Base-by-base conservation (phyloP, 2,888 invertebrate genomes). In the Pandemis cinnamomeana region DNA sequence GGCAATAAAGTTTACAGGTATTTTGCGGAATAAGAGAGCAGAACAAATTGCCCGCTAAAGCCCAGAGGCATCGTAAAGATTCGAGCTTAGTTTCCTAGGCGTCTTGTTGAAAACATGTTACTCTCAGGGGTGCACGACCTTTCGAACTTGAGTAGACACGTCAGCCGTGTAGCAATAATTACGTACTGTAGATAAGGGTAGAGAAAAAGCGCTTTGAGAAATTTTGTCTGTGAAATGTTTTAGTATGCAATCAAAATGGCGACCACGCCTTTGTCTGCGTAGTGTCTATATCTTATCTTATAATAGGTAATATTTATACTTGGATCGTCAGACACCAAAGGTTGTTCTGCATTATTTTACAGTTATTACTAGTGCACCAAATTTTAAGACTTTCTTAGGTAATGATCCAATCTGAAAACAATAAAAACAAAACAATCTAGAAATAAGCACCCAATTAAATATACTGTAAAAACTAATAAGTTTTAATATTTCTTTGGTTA, bases 1-100 rank as follows among this genome's bases (percentile, higher is more conserved):
- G 67, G 67, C 67, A 63, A 58, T 75, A 75, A 71, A 75, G 55
- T 83, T 81, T 79, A 76, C 72, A 79, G 82, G 81, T 80, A 83
- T 86, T 86, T 85, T 83, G 83, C 81, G 80, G 82, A 80, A 85
- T 82, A 80, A 82, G 81, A 80, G 82, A 82, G 80, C 81, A 78
- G 82, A 84, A 85, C 83, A 86, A 86, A 86, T 86, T 84, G 85
- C 83, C 80, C 82, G 87, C 88, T 85, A 85, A 87, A 83, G 85
- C 89, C 89, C 89, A 71, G 81, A 78, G 87, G 89, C 83, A 82
- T 84, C 86, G 86, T 89, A 89, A 88, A 89, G 85, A 86, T 84
- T 80, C 83, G 76, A 80, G 85, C 84, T 83, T 82, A 86, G 86
- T 85, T 86, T 85, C 80, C 83, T 83, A 82, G 80, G 80, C 80